phyloP scores from a whole-genome alignment of 1,140 invertebrate genomes.

The Cyclina sinensis region DNA sequence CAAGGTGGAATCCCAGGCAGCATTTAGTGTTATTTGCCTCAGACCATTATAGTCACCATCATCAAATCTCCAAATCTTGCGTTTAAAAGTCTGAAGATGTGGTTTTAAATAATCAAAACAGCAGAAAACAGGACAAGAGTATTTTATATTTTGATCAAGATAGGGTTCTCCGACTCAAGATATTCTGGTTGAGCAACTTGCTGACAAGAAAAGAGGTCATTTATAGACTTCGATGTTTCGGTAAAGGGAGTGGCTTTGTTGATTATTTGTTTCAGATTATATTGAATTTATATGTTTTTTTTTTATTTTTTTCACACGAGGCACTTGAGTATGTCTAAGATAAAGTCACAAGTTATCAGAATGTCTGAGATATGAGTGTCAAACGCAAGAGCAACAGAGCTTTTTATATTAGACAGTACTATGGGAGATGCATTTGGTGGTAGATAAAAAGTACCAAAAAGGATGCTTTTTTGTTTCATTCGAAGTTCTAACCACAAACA shows the following conservation, averaged over 20 bases:
- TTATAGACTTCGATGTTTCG: too few species aligned
- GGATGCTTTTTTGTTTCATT: neutral
- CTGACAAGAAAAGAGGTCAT: too few species aligned
- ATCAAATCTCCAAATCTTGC: neutral
- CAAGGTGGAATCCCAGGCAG: neutral
- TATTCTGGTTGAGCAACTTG: too few species aligned
- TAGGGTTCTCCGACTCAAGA: neutral
- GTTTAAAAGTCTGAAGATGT: neutral
- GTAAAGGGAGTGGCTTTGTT: neutral
- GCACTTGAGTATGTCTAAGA: neutral
- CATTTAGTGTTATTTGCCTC: neutral
- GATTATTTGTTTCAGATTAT: neutral
- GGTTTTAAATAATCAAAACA: neutral
- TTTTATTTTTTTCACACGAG: too few species aligned
- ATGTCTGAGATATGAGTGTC: constrained; percentile 3
- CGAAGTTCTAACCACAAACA: constrained; percentile 5
- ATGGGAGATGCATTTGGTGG: neutral
- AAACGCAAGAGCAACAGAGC: neutral
- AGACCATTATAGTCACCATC: too few species aligned
- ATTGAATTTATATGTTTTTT: neutral
- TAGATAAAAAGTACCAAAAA: neutral
- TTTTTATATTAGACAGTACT: neutral
- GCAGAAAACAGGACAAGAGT: neutral
- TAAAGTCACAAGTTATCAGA: neutral
- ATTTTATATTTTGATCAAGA: neutral